Conservation (phyloP, 2,888 invertebrate species). For the Sesia apiformis region DNA sequence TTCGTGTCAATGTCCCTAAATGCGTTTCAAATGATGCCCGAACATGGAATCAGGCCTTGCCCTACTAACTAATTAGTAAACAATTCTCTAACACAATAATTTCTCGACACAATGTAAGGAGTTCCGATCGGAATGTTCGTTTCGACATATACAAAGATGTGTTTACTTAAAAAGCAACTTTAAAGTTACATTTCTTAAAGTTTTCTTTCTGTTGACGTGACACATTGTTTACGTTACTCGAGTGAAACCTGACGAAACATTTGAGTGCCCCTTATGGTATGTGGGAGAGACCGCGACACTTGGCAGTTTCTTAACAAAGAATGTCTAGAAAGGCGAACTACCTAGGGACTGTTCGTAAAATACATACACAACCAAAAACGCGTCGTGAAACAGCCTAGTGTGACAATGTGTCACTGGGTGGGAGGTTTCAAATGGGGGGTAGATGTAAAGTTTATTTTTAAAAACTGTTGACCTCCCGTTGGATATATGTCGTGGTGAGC, state of each 20-base stretch:
- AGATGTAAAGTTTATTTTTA: no score
- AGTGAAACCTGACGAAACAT: slow-evolving; percentile 44
- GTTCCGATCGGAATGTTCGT: slow-evolving; percentile 30
- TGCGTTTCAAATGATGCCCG: slow-evolving; percentile 1
- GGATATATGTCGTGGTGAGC: no score
- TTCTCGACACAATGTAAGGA: slow-evolving; percentile 3
- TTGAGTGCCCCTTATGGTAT: slow-evolving; percentile 47
- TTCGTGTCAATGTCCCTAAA: no score
- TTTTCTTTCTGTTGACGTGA: slow-evolving; percentile 13
- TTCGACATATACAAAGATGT: slow-evolving; percentile 20
- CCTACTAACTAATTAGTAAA: slow-evolving; percentile 38
- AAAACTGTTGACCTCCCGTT: no score
- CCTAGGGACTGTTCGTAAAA: no score
- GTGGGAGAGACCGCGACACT: slow-evolving; percentile 29
- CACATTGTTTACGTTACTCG: slow-evolving; percentile 41
- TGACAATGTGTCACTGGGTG: no score
- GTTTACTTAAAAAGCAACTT: slow-evolving; percentile 5
- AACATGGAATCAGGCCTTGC: slow-evolving; percentile 21
- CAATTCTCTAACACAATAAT: slow-evolving; percentile 29
- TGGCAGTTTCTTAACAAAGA: slow-evolving; percentile 6
- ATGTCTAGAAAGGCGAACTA: no score
- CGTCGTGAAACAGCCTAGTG: no score
- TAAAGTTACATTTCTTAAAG: slow-evolving; percentile 15
- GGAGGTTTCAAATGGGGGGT: no score
- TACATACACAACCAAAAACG: no score